These are phyloP conservation scores for Engraulis encrasicolus DNA, from an alignment of 2,113 vertebrate species.

Conservation along the genomic window DNA sequence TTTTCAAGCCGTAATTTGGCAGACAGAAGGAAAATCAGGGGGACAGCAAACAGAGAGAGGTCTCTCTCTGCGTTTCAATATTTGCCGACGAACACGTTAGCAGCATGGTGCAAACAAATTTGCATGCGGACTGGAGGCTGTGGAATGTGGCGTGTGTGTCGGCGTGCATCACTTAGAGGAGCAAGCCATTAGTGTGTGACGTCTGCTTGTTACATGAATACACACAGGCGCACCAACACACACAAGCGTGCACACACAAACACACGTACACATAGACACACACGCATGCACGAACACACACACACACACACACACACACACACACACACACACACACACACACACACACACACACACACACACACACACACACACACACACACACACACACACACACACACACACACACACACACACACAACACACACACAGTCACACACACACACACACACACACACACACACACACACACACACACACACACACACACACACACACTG, in stretches of 20 bases:
- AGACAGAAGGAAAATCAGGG: not conserved
- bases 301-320: not conserved
- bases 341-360: not conserved
- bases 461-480: not conserved
- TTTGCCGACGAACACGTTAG: constrained; percentile 60
- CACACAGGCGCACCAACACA: not conserved
- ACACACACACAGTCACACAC: not conserved
- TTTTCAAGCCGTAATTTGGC: not conserved
- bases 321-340: not conserved
- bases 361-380: too few relatives aligned
- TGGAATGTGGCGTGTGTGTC: not conserved
- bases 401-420: too few relatives aligned
- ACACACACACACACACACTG: not conserved
- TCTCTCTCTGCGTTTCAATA: constrained; percentile 49
- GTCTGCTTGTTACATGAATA: not conserved
- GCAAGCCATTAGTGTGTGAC: not conserved
- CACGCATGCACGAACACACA: not conserved
- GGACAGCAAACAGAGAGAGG: constrained; percentile 44
- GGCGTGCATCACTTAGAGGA: constrained; percentile 58
- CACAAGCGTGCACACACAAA: too few relatives aligned
- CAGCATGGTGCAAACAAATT: constrained; percentile 51
- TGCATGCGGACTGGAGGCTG: not conserved
- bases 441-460: not conserved
- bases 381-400: too few relatives aligned
- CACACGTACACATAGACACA: too few relatives aligned